A percentile compares a stretch with the other conserved stretches of the same genome.
phyloP scores from a whole-genome alignment of 1,140 invertebrate genomes.

The Cotesia vestalis region DNA sequence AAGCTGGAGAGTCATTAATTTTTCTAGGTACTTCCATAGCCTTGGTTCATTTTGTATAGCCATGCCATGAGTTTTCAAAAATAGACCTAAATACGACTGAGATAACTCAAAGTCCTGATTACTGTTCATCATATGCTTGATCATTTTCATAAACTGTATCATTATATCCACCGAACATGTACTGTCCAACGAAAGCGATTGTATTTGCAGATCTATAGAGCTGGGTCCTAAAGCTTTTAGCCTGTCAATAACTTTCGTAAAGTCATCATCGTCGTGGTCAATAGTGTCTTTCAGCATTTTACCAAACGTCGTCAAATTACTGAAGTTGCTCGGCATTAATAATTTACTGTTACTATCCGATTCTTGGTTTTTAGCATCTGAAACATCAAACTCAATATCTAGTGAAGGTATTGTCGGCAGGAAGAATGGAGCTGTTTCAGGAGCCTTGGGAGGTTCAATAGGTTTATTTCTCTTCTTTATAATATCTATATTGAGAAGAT shows the following conservation, averaged over 20 bases:
- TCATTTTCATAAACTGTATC: slow-evolving; percentile 81
- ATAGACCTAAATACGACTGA: slow-evolving; percentile 90
- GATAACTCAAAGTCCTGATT: slow-evolving; percentile 91
- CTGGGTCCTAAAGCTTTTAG: slow-evolving; percentile 87
- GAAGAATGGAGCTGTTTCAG: slow-evolving; percentile 93
- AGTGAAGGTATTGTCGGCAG: slow-evolving; percentile 88
- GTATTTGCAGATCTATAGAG: slow-evolving; percentile 89
- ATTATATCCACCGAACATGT: slow-evolving; percentile 77
- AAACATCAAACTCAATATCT: slow-evolving; percentile 82
- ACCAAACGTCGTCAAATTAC: slow-evolving; percentile 75
- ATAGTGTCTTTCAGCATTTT: slow-evolving; percentile 67
- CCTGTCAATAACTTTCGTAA: slow-evolving; percentile 71
- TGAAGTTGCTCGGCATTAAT: slow-evolving; percentile 67
- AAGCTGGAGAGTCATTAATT: slow-evolving; percentile 69
- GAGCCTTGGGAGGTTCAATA: slow-evolving; percentile 80
- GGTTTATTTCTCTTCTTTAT: slow-evolving; percentile 94
- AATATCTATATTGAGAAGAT: slow-evolving; percentile 88
- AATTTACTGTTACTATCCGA: slow-evolving; percentile 64
- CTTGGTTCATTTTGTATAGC: slow-evolving; percentile 69
- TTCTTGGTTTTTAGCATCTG: slow-evolving; percentile 55
- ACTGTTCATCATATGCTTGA: slow-evolving; percentile 76
- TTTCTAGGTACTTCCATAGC: slow-evolving; percentile 69
- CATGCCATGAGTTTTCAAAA: slow-evolving; percentile 85
- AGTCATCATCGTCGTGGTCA: slow-evolving; percentile 61
- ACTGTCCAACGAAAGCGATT: slow-evolving; percentile 77